Evolutionary conservation across 2,888 invertebrate genomes (phyloP), one percentile per base, ranked within the genome.

Genomic region (Mermis nigrescens): DNA sequence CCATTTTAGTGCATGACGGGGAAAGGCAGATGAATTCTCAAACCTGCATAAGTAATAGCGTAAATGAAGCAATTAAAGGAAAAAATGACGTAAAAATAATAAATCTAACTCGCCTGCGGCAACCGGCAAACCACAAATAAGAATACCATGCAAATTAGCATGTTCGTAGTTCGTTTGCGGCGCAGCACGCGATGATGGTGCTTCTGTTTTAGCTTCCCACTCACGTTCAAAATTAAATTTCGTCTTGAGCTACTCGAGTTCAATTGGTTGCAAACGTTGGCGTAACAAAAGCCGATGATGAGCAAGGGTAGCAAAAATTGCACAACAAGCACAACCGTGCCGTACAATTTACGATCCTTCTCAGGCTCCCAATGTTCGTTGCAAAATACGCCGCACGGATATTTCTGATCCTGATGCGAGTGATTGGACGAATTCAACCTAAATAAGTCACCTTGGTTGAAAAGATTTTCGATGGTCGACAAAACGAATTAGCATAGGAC

Each of bases 271-370:
- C 52, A 86, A 78, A 55, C 88, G 90, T 31, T 94, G 15, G 85
- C 82, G 76, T 94, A 94, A 74, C 91, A 92, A 70, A 88, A 84
- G 7, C 86, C 84, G 68, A 94, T 92, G 64, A 91, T 84, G 64
- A 83, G 77, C 74, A 92, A 91, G 1, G 94, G 94, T 65, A 92
- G 78, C 52, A 89, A 81, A 70, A 92, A 94, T 76, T 94, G 94
- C 67, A 91, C 76, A 28, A 84, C 80, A 7, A 87, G 83, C 0
- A 90, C 91, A 46, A 84, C 80, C 0, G 83, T 83, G 1, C 89
- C 87, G 73, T 89, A 94, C 56, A 79, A 75, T 70, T 78, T 76
- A 48, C 88, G 79, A 67, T 84, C 80, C 52, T 81, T 77, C 68
- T 86, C 86, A 60, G 82, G 81, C 0, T 90, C 89, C 92, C 92